Evolutionary conservation across 2,113 vertebrate species (phyloP).

Genomic region (Cettia cetti): DNA sequence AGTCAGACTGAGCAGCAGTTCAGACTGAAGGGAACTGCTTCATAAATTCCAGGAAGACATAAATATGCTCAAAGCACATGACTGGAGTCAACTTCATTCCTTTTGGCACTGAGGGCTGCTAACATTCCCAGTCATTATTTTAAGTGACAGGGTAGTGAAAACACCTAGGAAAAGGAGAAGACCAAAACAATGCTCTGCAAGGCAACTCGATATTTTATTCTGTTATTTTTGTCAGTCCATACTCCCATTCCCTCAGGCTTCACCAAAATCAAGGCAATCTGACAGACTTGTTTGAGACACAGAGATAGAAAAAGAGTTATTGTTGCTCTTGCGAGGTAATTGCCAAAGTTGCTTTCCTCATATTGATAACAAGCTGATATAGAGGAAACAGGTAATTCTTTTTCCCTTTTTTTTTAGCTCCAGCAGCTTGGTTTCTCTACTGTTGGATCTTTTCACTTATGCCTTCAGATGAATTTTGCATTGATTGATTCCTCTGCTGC

Average conservation of each 20-base stretch:
- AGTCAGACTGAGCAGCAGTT: neutral
- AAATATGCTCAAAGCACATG: neutral
- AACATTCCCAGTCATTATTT: neutral
- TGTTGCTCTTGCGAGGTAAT: neutral
- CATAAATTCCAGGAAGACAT: neutral
- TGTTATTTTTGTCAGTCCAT: neutral
- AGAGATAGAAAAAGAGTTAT: accelerated
- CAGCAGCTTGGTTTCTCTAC: neutral
- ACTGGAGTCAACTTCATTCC: neutral
- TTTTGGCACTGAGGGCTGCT: neutral
- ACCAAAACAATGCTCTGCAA: neutral
- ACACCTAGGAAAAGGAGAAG: neutral
- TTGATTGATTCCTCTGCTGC: neutral
- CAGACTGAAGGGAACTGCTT: neutral
- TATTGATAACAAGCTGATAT: neutral
- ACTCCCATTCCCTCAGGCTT: neutral
- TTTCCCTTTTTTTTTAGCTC: neutral
- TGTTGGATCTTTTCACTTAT: neutral
- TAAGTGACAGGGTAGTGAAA: neutral
- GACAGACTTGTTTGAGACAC: neutral
- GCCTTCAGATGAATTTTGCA: neutral
- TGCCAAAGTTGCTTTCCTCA: neutral
- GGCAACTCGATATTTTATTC: neutral
- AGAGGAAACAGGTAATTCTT: neutral
- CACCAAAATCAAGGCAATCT: neutral